Conservation (phyloP, 2,797 vertebrate species). For the Karalla daura region DNA sequence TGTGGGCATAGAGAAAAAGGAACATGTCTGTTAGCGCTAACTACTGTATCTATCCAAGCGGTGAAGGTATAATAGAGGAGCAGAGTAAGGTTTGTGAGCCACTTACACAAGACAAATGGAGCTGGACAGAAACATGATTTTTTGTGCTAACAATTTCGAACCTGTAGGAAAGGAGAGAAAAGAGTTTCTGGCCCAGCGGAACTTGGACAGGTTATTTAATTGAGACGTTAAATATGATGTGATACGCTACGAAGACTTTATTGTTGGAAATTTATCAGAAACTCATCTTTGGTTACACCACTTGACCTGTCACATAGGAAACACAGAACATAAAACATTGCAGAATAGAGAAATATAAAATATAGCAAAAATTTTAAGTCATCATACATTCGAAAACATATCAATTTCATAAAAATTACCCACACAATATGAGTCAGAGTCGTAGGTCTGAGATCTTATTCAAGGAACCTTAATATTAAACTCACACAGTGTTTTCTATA, state of each 20-base stretch:
- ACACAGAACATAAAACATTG: too few relatives aligned
- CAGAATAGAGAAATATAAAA: too few relatives aligned
- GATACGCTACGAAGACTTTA: too few relatives aligned
- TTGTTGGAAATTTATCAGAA: too few relatives aligned
- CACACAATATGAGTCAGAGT: too few relatives aligned
- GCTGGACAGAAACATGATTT: conserved; percentile 70
- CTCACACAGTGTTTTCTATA: conserved; percentile 22
- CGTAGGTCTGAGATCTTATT: too few relatives aligned
- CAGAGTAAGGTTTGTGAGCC: conserved; percentile 63
- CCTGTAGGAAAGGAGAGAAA: conserved; percentile 26
- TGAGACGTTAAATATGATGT: conserved; percentile 57
- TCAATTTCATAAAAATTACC: too few relatives aligned
- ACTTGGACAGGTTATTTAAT: conserved; percentile 37
- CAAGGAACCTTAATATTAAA: too few relatives aligned
- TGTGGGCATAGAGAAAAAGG: conserved; percentile 58
- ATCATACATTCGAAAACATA: too few relatives aligned
- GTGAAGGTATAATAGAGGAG: conserved; percentile 66
- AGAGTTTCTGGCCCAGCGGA: conserved; percentile 31
- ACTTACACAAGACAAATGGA: conserved; percentile 70
- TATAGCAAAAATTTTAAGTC: too few relatives aligned
- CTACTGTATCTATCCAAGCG: conserved; percentile 62
- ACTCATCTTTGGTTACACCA: too few relatives aligned
- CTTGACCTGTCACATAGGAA: too few relatives aligned
- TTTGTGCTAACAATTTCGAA: conserved; percentile 57
- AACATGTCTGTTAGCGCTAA: conserved; percentile 65